These are phyloP conservation scores for Bos taurus DNA, from an alignment of 2,113 vertebrate genomes.

Conservation along the genomic window DNA sequence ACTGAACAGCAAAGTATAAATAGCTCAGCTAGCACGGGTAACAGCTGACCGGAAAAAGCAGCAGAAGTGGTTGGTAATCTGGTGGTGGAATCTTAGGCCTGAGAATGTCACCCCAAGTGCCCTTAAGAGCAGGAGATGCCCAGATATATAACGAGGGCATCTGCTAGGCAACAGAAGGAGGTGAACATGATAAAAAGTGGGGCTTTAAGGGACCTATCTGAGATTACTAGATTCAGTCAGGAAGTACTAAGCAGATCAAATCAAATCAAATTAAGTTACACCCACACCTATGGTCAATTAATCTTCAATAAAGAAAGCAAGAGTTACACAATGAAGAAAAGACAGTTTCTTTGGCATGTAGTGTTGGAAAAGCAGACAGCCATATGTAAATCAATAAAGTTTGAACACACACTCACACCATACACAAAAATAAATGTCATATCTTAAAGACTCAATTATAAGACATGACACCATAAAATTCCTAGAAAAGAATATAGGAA, in stretches of 20 bases:
- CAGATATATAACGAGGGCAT: too few relatives aligned
- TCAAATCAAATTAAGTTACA: background rate
- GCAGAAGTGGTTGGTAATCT: background rate
- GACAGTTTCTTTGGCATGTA: background rate
- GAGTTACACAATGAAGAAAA: background rate
- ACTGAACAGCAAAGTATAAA: background rate
- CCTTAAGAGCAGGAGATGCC: background rate
- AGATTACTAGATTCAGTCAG: background rate
- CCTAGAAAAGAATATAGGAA: background rate
- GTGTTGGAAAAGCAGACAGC: background rate
- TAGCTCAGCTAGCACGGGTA: background rate
- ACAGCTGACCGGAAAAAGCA: background rate
- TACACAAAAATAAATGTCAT: background rate
- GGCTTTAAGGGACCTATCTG: background rate
- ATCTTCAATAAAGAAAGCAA: background rate
- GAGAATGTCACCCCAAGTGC: background rate
- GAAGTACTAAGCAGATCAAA: background rate
- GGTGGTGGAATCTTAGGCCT: background rate
- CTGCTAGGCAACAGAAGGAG: background rate
- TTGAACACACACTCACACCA: background rate
- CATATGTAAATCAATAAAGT: background rate
- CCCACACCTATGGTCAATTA: background rate
- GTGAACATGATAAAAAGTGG: background rate
- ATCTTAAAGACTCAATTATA: background rate
- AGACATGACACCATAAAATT: background rate